phyloP scores from a whole-genome alignment of 2,888 invertebrate species.

The Chromoteleia sp. region DNA sequence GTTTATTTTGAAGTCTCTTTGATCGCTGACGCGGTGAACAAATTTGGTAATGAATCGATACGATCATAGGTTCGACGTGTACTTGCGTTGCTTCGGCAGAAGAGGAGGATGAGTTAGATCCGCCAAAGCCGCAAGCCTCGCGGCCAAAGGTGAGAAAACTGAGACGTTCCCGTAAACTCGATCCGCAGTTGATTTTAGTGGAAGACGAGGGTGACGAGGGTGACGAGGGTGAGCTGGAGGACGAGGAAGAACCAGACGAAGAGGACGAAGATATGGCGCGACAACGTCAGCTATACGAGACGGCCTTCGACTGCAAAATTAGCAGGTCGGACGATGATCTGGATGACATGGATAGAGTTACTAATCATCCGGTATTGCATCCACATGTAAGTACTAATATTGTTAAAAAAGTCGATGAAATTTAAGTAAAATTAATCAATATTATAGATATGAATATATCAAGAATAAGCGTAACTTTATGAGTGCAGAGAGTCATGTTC shows the following conservation, averaged over 20 bases:
- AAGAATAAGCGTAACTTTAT: not conserved
- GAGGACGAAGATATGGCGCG: constrained; percentile 86
- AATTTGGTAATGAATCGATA: no score
- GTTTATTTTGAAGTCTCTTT: no score
- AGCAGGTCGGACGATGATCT: constrained; percentile 92
- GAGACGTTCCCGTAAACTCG: constrained; percentile 88
- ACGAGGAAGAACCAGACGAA: constrained; percentile 85
- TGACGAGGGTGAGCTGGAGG: constrained; percentile 86
- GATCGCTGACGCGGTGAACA: no score
- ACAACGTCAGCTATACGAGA: constrained; percentile 93
- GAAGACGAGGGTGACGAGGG: constrained; percentile 87
- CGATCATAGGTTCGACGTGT: constrained; percentile 88
- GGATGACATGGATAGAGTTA: constrained; percentile 92
- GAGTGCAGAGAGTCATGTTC: not conserved
- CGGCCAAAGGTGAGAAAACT: constrained; percentile 84
- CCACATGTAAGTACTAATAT: constrained; percentile 72
- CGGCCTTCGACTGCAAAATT: constrained; percentile 95
- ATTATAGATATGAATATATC: not conserved
- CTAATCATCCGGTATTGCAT: constrained; percentile 91
- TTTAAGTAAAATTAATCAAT: not conserved
- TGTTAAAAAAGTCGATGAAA: not conserved
- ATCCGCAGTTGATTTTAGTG: constrained; percentile 88
- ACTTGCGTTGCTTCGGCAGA: constrained; percentile 88
- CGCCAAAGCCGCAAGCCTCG: constrained; percentile 66
- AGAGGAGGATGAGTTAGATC: constrained; percentile 88